A percentile compares a stretch with the other conserved stretches of the same genome.
These are phyloP conservation scores for Misgurnus mizolepis DNA, from an alignment of 2,113 vertebrate genomes.

Conservation along the genomic window DNA sequence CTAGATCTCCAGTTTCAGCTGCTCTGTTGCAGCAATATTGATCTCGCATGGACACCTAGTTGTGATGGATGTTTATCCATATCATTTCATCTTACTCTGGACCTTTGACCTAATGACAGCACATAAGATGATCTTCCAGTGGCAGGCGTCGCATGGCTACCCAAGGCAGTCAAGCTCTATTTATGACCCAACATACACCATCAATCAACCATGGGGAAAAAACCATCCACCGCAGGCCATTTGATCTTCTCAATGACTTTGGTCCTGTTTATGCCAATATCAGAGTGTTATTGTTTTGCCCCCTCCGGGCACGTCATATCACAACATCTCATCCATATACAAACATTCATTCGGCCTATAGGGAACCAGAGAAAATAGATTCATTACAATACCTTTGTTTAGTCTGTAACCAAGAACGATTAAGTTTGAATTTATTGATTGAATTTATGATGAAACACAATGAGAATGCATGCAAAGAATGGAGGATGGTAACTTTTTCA, in stretches of 20 bases:
- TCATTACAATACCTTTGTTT: too few relatives aligned
- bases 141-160: neutral
- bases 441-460: too few relatives aligned
- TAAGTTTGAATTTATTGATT: too few relatives aligned
- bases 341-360: too few relatives aligned
- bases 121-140: neutral
- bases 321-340: too few relatives aligned
- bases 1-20: neutral
- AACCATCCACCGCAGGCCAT: neutral
- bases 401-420: too few relatives aligned
- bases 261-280: neutral
- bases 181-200: neutral
- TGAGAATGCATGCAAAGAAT: too few relatives aligned
- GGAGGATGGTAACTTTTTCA: too few relatives aligned
- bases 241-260: conserved; percentile 16
- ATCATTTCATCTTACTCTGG: conserved; percentile 25
- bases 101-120: neutral
- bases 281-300: too few relatives aligned
- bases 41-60: neutral
- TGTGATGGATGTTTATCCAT: conserved; percentile 24
- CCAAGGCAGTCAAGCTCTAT: neutral
- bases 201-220: conserved; percentile 27
- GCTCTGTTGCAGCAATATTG: conserved; percentile 28
- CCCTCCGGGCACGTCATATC: too few relatives aligned
- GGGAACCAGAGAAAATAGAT: too few relatives aligned